Evolutionary conservation across 2,797 vertebrate genomes (phyloP).

Genomic region (Dicrostonyx torquatus): DNA sequence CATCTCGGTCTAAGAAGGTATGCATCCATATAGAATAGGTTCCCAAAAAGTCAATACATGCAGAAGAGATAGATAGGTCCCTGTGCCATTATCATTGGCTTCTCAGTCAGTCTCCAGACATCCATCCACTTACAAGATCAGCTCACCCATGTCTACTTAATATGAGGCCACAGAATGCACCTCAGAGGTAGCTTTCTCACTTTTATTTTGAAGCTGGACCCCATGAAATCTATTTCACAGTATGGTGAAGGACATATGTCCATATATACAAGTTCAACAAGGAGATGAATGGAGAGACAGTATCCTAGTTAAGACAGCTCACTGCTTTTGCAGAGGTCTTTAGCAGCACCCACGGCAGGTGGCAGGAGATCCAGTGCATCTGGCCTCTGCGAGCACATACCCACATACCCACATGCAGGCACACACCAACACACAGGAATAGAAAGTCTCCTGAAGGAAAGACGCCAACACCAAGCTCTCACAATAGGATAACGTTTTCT

Average conservation of each 20-base stretch:
- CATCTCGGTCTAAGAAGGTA: too few relatives aligned
- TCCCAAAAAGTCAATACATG: too few relatives aligned
- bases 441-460: neutral
- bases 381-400: neutral
- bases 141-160: neutral
- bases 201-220: constrained; percentile 7
- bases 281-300: too few relatives aligned
- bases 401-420: neutral
- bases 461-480: constrained; percentile 1
- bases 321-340: neutral
- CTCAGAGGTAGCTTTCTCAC: neutral
- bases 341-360: too few relatives aligned
- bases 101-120: too few relatives aligned
- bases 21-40: too few relatives aligned
- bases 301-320: neutral
- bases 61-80: too few relatives aligned
- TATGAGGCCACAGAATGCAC: neutral
- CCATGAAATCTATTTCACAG: neutral
- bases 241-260: neutral
- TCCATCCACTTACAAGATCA: neutral
- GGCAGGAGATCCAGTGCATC: neutral
- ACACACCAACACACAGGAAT: neutral
- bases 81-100: too few relatives aligned
- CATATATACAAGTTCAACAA: neutral
- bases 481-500: neutral